Evolutionary conservation across 2,797 vertebrate genomes (phyloP), one percentile per base, ranked within the genome.

Genomic region (Liasis olivaceus): DNA sequence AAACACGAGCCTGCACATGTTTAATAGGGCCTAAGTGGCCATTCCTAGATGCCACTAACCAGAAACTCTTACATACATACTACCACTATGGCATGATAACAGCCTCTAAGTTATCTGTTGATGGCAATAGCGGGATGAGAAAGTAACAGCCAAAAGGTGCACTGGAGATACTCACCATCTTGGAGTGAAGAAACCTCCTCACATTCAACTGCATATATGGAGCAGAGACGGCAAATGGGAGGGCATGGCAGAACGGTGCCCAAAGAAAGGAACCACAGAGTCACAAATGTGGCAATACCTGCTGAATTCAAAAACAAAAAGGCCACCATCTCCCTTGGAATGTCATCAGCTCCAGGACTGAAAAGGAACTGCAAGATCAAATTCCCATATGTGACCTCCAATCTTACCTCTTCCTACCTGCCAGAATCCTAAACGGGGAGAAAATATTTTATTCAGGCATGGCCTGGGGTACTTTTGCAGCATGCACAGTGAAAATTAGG

Each of bases 161-260:
- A 62, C 4, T 8, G 54, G 24, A n/a, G 91, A 20, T 4, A 2
- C 89, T 94, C 89, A 95, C 95, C 89, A 31, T 85, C 64, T n/a
- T 26, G 7, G 42, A 95, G 84, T 0, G 94, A 94, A 1, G 93
- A 89, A 31, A 94, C 36, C 0, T 85, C 56, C 69, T 91, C 85
- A 24, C 95, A 95, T 26, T 94, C 72, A 2, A 90, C 92, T 22
- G 89, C n/a, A 13, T n/a, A 26, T 0, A 28, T 20, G 1, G 90
- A 69, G 58, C 95, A 95, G n/a, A 64, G 58, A 31, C 64, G 93
- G 28, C 95, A 95, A 28, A 51, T 54, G 0, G 56, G 62, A 17
- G 95, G 90, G 26, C 95, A 95, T 3, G 84, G 31, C 62, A 22
- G 59, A 1, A 36, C 85, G 1, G 14, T 7, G 3, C 56, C 77